These are phyloP conservation scores for Drosophila prostipennis DNA, from an alignment of 2,888 invertebrate species.

Conservation along the genomic window DNA sequence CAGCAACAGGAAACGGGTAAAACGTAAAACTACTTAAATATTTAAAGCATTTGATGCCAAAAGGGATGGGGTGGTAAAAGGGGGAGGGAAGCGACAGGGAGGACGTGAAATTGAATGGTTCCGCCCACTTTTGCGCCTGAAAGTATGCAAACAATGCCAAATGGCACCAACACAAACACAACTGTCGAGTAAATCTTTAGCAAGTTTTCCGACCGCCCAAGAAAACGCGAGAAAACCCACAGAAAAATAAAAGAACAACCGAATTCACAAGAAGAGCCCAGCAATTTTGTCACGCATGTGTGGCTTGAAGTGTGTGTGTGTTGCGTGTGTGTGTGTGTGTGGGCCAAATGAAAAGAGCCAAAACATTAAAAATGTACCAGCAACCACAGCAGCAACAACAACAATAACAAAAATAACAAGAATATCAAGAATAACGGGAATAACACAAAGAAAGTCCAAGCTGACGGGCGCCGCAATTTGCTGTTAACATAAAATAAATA, in stretches of 20 bases:
- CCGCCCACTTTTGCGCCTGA: slow-evolving; percentile 22
- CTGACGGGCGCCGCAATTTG: slow-evolving; percentile 46
- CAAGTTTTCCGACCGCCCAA: slow-evolving; percentile 18
- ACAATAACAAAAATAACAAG: background rate
- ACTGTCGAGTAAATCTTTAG: slow-evolving; percentile 35
- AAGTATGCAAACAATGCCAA: slow-evolving; percentile 47
- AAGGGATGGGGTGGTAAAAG: slow-evolving; percentile 9
- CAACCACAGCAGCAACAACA: slow-evolving; percentile 19
- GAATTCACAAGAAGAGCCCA: slow-evolving; percentile 31
- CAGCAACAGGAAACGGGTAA: slow-evolving; percentile 56
- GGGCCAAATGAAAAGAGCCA: slow-evolving; percentile 43
- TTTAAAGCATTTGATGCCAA: slow-evolving; percentile 67
- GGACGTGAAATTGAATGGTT: slow-evolving; percentile 25
- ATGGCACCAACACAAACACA: slow-evolving; percentile 39
- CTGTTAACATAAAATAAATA: slow-evolving; percentile 45
- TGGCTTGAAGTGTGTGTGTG: slow-evolving; percentile 15
- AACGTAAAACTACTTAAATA: slow-evolving; percentile 72
- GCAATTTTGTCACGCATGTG: slow-evolving; percentile 46
- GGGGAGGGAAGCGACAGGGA: background rate
- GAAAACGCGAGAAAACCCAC: slow-evolving; percentile 21
- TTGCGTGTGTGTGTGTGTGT: slow-evolving; percentile 19
- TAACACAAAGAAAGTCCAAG: slow-evolving; percentile 28
- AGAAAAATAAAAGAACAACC: slow-evolving; percentile 11
- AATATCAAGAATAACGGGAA: slow-evolving; percentile 3
- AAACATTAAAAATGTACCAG: slow-evolving; percentile 45